Conservation (phyloP, 2,797 vertebrate genomes). For the Kryptopterus vitreolus region DNA sequence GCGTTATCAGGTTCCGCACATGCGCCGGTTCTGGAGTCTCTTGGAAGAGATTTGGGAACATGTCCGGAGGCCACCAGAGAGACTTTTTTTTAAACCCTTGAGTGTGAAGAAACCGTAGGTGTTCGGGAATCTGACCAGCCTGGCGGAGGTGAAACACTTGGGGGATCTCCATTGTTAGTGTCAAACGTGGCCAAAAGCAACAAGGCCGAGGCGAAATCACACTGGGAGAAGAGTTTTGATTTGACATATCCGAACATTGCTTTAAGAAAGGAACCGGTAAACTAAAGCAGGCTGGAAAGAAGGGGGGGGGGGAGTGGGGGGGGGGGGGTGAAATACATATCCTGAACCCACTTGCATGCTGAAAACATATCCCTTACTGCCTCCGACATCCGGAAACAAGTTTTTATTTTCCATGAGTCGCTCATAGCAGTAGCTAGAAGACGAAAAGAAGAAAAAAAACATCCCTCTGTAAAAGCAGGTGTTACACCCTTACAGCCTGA, state of each 20-base stretch:
- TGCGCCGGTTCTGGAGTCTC: neutral
- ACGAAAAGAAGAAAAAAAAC: neutral
- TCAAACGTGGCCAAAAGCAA: neutral
- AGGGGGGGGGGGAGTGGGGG: too few species aligned
- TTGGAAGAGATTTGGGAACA: too few species aligned
- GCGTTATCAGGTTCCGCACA: neutral
- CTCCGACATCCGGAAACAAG: constrained; percentile 6
- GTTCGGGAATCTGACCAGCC: neutral
- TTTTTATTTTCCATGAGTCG: neutral
- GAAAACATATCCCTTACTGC: neutral
- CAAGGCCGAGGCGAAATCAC: neutral
- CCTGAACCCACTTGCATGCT: neutral
- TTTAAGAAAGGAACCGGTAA: neutral
- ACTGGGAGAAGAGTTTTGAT: neutral
- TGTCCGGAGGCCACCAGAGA: neutral
- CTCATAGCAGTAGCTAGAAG: constrained; percentile 7
- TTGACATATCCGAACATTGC: neutral
- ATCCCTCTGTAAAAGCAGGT: constrained; percentile 38
- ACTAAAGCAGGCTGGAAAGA: neutral
- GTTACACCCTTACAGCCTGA: constrained; percentile 26
- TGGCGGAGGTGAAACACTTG: neutral
- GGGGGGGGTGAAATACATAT: neutral
- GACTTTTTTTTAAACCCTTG: neutral
- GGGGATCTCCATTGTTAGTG: neutral
- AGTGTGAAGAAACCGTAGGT: neutral